Percentiles rank a stretch among this genome's conserved stretches.
Conservation (phyloP, 2,797 vertebrate genomes). For the Hydrocynus forskahlii region DNA sequence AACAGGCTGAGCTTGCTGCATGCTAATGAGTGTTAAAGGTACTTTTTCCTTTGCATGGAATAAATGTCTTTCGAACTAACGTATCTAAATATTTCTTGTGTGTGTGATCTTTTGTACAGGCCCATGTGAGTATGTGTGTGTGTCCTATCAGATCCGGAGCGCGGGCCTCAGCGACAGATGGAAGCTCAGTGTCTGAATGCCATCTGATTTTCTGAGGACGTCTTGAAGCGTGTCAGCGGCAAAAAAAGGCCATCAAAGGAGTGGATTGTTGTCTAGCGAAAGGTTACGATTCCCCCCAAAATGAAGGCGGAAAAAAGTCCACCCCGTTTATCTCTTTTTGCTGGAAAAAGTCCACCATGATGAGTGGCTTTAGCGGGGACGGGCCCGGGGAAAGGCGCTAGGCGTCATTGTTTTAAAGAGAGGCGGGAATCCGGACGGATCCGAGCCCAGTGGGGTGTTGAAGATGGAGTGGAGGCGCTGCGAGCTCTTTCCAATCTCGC, state of each 20-base stretch:
- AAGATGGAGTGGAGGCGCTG: constrained; percentile 70
- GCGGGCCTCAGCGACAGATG: constrained; percentile 60
- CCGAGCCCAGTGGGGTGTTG: constrained; percentile 74
- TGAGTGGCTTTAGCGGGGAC: constrained; percentile 68
- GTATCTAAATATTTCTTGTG: background rate
- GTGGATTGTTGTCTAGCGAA: constrained; percentile 74
- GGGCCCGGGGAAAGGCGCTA: constrained; percentile 68
- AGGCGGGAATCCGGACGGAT: constrained; percentile 64
- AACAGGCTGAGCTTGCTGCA: background rate
- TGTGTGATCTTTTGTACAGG: background rate
- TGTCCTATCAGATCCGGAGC: background rate
- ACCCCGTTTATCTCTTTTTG: constrained; percentile 33
- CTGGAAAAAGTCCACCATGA: constrained; percentile 26
- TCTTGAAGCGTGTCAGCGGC: constrained; percentile 78
- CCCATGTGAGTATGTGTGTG: background rate
- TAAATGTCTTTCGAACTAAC: background rate
- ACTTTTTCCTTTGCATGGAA: background rate
- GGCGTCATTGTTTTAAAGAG: constrained; percentile 77
- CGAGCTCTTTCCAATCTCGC: constrained; percentile 75
- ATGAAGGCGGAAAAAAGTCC: constrained; percentile 28
- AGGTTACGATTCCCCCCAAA: constrained; percentile 74
- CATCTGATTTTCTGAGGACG: constrained; percentile 75
- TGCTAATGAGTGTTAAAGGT: background rate
- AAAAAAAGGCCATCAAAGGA: constrained; percentile 76
- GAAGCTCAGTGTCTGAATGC: constrained; percentile 75